Percentiles rank a stretch among this genome's conserved stretches.
Conservation (phyloP, 2,113 vertebrate species). For the Crotalus horridus region DNA sequence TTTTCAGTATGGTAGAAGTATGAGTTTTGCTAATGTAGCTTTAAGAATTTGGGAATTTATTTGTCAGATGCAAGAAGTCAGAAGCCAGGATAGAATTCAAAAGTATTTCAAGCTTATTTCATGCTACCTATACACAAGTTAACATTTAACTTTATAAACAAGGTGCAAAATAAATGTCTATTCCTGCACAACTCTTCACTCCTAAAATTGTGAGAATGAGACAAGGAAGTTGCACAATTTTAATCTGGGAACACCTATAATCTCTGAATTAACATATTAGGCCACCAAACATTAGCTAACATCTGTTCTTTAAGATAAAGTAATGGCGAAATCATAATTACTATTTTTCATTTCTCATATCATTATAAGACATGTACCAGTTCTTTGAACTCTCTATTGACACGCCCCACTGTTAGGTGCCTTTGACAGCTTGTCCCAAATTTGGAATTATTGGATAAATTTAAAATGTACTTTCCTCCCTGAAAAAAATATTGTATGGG, state of each 20-base stretch:
- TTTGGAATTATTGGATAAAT: not conserved
- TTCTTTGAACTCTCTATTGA: not conserved
- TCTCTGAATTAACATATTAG: not conserved
- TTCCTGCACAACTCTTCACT: not conserved
- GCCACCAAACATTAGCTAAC: not conserved
- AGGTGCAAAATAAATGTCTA: not conserved
- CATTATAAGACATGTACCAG: not conserved
- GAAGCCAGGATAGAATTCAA: not conserved
- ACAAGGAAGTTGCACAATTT: not conserved
- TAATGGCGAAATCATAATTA: not conserved
- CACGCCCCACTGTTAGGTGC: not conserved
- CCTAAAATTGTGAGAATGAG: not conserved
- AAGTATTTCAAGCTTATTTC: not conserved
- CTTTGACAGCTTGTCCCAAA: not conserved
- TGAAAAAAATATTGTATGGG: not conserved
- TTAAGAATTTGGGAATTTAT: not conserved
- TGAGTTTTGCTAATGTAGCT: not conserved
- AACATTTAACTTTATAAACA: not conserved
- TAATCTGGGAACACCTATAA: not conserved
- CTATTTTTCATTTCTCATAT: not conserved
- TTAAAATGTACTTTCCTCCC: not conserved
- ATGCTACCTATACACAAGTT: not conserved
- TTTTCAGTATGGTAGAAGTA: not conserved
- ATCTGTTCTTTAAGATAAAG: not conserved
- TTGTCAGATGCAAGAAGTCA: not conserved